Percentiles rank a stretch among this genome's conserved stretches.
Evolutionary conservation across 2,113 vertebrate genomes (phyloP).

Genomic region (Stictonetta naevosa): DNA sequence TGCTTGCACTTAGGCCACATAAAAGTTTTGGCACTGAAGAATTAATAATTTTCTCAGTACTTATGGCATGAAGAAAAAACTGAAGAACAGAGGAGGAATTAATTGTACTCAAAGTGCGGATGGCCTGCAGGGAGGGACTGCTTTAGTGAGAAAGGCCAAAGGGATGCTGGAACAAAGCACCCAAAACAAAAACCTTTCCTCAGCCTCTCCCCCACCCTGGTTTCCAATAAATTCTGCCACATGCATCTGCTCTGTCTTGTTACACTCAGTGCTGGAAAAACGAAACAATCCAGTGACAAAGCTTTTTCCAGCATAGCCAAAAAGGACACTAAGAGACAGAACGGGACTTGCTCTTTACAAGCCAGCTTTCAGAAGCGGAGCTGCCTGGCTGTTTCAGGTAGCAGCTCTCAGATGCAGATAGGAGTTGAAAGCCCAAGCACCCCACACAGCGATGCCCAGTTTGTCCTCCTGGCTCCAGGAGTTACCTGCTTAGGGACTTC

Average conservation of each 20-base stretch:
- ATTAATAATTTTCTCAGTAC: background rate
- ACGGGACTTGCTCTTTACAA: accelerated
- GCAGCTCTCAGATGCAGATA: no score
- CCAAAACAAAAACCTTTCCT: slow-evolving; percentile 9
- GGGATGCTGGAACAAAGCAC: slow-evolving; percentile 9
- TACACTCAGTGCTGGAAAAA: background rate
- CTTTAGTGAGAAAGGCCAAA: background rate
- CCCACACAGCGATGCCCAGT: accelerated
- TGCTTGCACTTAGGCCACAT: background rate
- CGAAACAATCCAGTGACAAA: background rate
- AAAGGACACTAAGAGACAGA: background rate
- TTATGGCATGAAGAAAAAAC: background rate
- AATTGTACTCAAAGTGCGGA: background rate
- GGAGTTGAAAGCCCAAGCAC: background rate
- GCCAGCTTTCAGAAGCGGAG: background rate
- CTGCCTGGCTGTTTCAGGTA: background rate
- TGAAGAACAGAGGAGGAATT: background rate
- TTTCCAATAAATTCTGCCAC: background rate
- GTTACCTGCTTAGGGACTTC: background rate
- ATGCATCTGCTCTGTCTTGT: background rate
- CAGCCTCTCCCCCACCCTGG: accelerated
- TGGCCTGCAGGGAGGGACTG: background rate
- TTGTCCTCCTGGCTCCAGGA: background rate
- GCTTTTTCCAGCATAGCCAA: background rate
- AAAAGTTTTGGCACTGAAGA: background rate